Conservation (phyloP, 2,888 invertebrate genomes). For the Drosophila demipolita region DNA sequence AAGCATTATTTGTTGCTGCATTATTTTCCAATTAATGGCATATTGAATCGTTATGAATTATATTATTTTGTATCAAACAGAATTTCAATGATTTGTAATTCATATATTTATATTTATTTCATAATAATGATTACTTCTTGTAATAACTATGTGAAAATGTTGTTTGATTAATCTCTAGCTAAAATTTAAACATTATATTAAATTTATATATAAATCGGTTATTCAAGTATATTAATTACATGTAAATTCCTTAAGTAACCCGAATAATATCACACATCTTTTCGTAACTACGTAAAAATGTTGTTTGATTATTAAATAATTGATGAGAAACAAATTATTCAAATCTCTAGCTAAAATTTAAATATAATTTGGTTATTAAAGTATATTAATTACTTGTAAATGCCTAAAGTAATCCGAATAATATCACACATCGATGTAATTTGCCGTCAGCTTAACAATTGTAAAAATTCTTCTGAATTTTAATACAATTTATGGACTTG, state of each 20-base stretch:
- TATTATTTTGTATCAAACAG: background rate
- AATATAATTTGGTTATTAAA: background rate
- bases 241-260: background rate
- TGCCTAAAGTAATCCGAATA: background rate
- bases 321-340: background rate
- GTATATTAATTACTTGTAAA: background rate
- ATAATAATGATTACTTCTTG: background rate
- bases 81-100: too few species aligned
- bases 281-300: constrained; percentile 2
- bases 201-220: background rate
- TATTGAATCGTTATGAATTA: background rate
- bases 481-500: background rate
- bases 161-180: background rate
- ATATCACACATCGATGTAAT: background rate
- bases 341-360: background rate
- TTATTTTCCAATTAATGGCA: background rate
- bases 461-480: constrained; percentile 15
- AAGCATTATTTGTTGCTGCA: constrained; percentile 10
- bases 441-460: constrained; percentile 16
- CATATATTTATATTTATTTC: background rate
- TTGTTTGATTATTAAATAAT: constrained; percentile 30
- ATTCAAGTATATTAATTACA: background rate
- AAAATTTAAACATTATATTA: background rate
- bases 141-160: constrained; percentile 4
- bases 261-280: background rate